These are phyloP conservation scores for Pseudanteris insignis DNA, from an alignment of 2,888 invertebrate genomes.

Conservation along the genomic window DNA sequence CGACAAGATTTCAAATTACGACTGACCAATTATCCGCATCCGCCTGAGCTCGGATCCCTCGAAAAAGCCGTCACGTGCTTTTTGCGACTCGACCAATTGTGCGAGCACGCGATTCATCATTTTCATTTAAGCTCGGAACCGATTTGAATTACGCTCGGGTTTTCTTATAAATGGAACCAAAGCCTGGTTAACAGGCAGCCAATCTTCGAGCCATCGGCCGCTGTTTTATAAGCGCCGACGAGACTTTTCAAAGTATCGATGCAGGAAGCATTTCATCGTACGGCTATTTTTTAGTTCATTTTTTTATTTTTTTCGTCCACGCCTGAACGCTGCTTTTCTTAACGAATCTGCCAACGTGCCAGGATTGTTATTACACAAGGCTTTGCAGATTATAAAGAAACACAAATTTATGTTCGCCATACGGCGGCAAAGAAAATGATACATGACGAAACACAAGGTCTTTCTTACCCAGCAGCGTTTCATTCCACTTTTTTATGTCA, in stretches of 20 bases:
- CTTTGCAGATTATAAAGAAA: constrained; percentile 42
- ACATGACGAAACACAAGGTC: constrained; percentile 41
- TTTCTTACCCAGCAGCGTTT: constrained; percentile 31
- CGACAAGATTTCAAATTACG: too few relatives aligned
- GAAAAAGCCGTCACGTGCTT: too few relatives aligned
- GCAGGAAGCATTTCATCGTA: constrained; percentile 24
- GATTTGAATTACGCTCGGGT: too few relatives aligned
- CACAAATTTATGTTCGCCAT: constrained; percentile 42
- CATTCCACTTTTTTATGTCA: constrained; percentile 26
- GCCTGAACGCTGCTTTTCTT: constrained; percentile 28
- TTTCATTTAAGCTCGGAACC: too few relatives aligned
- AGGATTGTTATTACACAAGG: constrained; percentile 43
- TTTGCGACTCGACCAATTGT: too few relatives aligned
- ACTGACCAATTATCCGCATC: too few relatives aligned
- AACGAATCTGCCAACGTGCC: constrained; percentile 34
- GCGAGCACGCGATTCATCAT: too few relatives aligned
- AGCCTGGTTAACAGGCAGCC: background rate
- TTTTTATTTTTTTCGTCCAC: constrained; percentile 36
- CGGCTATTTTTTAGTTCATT: background rate
- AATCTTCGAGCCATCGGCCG: background rate
- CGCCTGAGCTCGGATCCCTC: too few relatives aligned
- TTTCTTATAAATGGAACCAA: too few relatives aligned
- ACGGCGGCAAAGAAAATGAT: constrained; percentile 40
- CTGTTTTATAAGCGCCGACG: too few relatives aligned
- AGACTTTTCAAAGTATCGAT: constrained; percentile 16